Evolutionary conservation across 2,113 vertebrate species (phyloP).

Genomic region (zebrafish (Danio rerio)): DNA sequence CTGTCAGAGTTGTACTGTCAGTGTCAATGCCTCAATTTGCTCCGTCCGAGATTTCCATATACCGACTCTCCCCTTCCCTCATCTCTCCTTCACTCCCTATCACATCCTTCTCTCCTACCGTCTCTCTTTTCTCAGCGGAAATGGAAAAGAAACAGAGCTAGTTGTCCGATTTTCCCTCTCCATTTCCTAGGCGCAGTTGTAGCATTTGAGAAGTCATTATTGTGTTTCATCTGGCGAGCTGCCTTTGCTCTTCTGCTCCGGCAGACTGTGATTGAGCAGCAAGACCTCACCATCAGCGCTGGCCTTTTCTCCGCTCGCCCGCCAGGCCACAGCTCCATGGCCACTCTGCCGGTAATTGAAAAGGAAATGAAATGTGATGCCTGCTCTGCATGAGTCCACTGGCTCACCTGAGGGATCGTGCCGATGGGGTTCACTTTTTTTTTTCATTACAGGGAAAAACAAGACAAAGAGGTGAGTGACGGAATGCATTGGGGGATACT

Average conservation of each 20-base stretch:
- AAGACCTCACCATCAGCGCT: slow-evolving; percentile 44
- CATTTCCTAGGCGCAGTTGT: background rate
- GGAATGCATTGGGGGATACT: background rate
- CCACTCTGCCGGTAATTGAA: slow-evolving; percentile 45
- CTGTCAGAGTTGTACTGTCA: slow-evolving; percentile 16
- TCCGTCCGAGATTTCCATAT: slow-evolving; percentile 1
- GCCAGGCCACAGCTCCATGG: slow-evolving; percentile 11
- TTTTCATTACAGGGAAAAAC: background rate
- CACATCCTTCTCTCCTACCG: background rate
- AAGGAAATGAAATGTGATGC: slow-evolving; percentile 50
- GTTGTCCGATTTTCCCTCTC: slow-evolving; percentile 35
- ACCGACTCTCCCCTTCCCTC: slow-evolving; percentile 23
- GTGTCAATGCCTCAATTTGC: slow-evolving; percentile 36
- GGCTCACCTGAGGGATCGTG: background rate
- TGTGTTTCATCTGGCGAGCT: slow-evolving; percentile 41
- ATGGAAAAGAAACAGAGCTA: background rate
- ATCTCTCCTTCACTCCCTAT: slow-evolving; percentile 18
- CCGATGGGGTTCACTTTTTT: background rate
- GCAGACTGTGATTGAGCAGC: slow-evolving; percentile 45
- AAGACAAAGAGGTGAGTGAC: background rate
- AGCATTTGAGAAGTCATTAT: slow-evolving; percentile 41
- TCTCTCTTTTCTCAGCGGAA: background rate
- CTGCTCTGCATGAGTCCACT: slow-evolving; percentile 37
- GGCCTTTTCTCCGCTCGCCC: slow-evolving; percentile 11
- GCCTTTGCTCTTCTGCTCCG: slow-evolving; percentile 36